Conservation (phyloP, 2,888 invertebrate genomes). For the Scaptomyza cyrtandrae region DNA sequence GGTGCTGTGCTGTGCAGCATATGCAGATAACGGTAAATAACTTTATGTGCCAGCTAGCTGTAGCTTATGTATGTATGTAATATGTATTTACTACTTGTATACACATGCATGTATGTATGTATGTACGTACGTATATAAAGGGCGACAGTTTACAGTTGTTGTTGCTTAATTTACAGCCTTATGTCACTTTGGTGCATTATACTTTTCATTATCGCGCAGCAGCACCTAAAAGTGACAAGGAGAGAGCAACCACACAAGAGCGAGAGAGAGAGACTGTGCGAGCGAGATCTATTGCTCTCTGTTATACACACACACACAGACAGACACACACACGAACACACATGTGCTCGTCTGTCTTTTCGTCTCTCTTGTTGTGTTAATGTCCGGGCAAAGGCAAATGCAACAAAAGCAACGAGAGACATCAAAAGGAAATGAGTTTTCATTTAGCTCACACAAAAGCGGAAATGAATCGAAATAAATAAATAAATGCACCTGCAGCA, state of each 20-base stretch:
- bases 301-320: conserved; percentile 1
- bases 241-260: conserved; percentile 2
- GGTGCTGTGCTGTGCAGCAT: conserved; percentile 52
- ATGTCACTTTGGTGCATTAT: conserved; percentile 80
- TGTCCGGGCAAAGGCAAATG: conserved; percentile 37
- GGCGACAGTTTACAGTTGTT: conserved; percentile 63
- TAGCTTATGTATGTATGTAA: neutral
- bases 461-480: conserved; percentile 83
- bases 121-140: conserved; percentile 18
- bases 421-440: conserved; percentile 83
- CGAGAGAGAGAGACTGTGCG: conserved; percentile 10
- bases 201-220: conserved; percentile 76
- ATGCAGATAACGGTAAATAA: conserved; percentile 77
- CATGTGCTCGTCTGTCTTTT: conserved; percentile 45
- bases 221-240: conserved; percentile 41
- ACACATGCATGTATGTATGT: no score
- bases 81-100: no score
- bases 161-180: conserved; percentile 79
- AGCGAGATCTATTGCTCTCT: conserved; percentile 22
- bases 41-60: conserved; percentile 40
- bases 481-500: conserved; percentile 78
- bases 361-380: conserved; percentile 41
- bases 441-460: conserved; percentile 79
- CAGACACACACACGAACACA: neutral
- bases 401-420: conserved; percentile 43